Conservation (phyloP, 2,888 invertebrate genomes). For the Chloroclysta siterata region DNA sequence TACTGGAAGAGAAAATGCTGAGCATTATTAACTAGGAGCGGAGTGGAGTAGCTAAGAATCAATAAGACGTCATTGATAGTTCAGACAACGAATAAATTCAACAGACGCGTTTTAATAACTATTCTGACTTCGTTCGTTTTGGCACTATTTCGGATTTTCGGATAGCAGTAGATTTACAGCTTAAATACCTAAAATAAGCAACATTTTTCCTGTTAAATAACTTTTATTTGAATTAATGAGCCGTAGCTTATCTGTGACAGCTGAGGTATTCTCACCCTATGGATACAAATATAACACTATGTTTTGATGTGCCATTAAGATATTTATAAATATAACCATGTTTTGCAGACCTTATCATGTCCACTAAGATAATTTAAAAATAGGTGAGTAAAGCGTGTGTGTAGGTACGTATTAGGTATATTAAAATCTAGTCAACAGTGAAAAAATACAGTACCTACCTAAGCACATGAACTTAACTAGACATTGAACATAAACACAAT, state of each 20-base stretch:
- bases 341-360: not conserved
- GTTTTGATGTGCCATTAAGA: not conserved
- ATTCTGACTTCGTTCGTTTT: too few species aligned
- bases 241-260: too few species aligned
- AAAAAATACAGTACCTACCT: not conserved
- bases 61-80: too few species aligned
- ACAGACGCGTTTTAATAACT: too few species aligned
- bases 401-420: not conserved
- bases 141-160: too few species aligned
- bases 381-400: not conserved
- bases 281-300: not conserved
- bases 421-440: conserved; percentile 15
- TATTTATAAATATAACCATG: not conserved
- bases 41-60: not conserved
- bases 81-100: too few species aligned
- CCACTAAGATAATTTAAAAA: not conserved
- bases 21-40: not conserved
- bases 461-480: not conserved
- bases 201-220: too few species aligned
- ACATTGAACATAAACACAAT: too few species aligned
- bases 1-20: not conserved
- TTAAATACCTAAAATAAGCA: too few species aligned
- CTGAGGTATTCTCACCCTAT: not conserved
- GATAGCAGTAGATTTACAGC: too few species aligned
- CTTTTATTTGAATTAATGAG: too few species aligned